A percentile compares a stretch with the other conserved stretches of the same genome.
phyloP scores from a whole-genome alignment of 2,888 invertebrate genomes.

The Drosophila lacicola region DNA sequence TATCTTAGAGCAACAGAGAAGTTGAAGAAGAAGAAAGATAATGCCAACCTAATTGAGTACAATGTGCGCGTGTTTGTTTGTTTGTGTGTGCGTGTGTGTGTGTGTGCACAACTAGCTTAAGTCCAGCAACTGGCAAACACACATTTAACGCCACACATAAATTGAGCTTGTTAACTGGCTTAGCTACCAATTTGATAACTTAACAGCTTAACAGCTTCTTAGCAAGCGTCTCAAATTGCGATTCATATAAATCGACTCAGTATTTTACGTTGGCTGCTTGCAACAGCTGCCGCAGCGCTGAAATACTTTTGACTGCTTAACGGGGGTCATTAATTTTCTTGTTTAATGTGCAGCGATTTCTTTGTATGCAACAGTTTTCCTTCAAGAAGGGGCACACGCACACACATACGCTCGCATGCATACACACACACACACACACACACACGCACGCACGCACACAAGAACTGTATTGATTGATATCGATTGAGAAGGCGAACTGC shows the following conservation, averaged over 20 bases:
- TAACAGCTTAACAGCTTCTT: slow-evolving; percentile 25
- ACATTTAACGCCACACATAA: slow-evolving; percentile 8
- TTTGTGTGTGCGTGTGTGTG: not conserved
- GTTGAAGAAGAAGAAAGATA: too few relatives aligned
- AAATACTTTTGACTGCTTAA: slow-evolving; percentile 27
- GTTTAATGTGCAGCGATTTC: slow-evolving; percentile 23
- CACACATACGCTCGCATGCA: slow-evolving; percentile 3
- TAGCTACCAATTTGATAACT: slow-evolving; percentile 28
- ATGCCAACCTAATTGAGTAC: too few relatives aligned
- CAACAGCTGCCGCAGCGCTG: slow-evolving; percentile 1
- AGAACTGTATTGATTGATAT: slow-evolving; percentile 70
- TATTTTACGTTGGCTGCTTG: slow-evolving; percentile 3
- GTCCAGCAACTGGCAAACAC: not conserved
- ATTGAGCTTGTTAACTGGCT: slow-evolving; percentile 22
- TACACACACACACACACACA: not conserved
- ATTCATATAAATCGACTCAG: slow-evolving; percentile 22
- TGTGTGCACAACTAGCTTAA: not conserved
- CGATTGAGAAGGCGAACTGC: slow-evolving; percentile 51
- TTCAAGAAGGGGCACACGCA: slow-evolving; percentile 1
- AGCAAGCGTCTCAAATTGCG: slow-evolving; percentile 2
- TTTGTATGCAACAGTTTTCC: slow-evolving; percentile 47
- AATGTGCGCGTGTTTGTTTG: not conserved
- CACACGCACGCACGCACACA: slow-evolving; percentile 5
- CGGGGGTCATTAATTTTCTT: slow-evolving; percentile 25
- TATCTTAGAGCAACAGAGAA: not conserved